phyloP scores from a whole-genome alignment of 2,797 vertebrate species.

The Anguilla obscura region DNA sequence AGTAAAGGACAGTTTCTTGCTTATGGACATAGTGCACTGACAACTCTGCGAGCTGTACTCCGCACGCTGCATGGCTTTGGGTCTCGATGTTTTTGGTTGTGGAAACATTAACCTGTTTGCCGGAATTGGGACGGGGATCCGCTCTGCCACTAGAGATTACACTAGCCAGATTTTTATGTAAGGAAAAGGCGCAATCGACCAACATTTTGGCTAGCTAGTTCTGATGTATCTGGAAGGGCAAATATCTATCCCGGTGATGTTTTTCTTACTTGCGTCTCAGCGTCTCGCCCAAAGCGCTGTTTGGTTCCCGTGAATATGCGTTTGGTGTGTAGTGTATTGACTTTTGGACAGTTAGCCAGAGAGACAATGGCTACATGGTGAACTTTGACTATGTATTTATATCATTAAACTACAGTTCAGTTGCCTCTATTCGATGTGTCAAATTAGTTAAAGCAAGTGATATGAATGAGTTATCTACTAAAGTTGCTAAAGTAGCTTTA shows the following conservation, averaged over 20 bases:
- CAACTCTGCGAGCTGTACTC: background rate
- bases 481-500: background rate
- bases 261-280: background rate
- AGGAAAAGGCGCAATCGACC: background rate
- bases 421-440: background rate
- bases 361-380: background rate
- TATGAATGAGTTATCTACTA: background rate
- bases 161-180: background rate
- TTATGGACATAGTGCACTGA: background rate
- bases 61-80: background rate
- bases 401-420: background rate
- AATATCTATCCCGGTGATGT: background rate
- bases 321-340: background rate
- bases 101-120: background rate
- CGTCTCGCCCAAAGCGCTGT: background rate
- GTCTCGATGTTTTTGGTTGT: background rate
- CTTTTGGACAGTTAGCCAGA: slow-evolving; percentile 2
- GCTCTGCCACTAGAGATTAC: background rate
- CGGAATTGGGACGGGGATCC: background rate
- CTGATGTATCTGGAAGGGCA: background rate
- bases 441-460: background rate
- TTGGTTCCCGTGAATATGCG: background rate
- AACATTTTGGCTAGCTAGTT: background rate
- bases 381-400: background rate
- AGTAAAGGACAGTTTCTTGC: background rate